A percentile compares a stretch with the other conserved stretches of the same genome.
These are phyloP conservation scores for Montipora efflorescens DNA, from an alignment of 64 coral and sea anemone species.

Conservation along the genomic window DNA sequence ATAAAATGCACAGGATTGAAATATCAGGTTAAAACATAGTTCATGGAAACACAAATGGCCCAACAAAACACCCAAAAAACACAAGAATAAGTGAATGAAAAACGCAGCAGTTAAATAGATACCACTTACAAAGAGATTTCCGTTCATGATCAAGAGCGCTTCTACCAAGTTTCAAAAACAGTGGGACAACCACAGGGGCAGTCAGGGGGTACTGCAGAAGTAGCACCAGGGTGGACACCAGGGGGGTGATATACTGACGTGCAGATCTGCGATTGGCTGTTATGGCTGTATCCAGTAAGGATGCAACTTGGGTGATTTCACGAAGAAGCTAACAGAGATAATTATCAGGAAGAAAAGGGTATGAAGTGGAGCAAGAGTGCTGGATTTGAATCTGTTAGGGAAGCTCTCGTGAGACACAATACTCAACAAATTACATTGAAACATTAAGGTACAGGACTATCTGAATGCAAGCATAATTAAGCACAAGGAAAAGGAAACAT, in stretches of 20 bases:
- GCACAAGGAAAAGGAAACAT: too few relatives aligned
- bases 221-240: slow-evolving; percentile 56
- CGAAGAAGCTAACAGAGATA: slow-evolving; percentile 34
- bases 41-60: too few relatives aligned
- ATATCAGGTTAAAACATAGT: too few relatives aligned
- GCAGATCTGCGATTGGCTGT: slow-evolving; percentile 57
- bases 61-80: too few relatives aligned
- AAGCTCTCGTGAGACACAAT: too few relatives aligned
- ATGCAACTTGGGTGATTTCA: slow-evolving; percentile 41
- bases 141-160: slow-evolving; percentile 63
- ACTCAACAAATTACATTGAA: too few relatives aligned
- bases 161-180: slow-evolving; percentile 76
- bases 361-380: too few relatives aligned
- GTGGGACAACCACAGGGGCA: slow-evolving; percentile 51
- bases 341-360: neutral
- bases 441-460: too few relatives aligned
- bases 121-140: slow-evolving; percentile 77
- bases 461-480: too few relatives aligned
- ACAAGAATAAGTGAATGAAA: too few relatives aligned
- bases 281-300: slow-evolving; percentile 65
- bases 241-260: slow-evolving; percentile 67
- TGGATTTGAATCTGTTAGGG: too few relatives aligned
- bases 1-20: too few relatives aligned
- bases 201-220: slow-evolving; percentile 82
- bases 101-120: neutral